A percentile compares a stretch with the other conserved stretches of the same genome.
These are phyloP conservation scores for Drosophila paranaensis DNA, from an alignment of 2,888 invertebrate genomes.

Conservation along the genomic window DNA sequence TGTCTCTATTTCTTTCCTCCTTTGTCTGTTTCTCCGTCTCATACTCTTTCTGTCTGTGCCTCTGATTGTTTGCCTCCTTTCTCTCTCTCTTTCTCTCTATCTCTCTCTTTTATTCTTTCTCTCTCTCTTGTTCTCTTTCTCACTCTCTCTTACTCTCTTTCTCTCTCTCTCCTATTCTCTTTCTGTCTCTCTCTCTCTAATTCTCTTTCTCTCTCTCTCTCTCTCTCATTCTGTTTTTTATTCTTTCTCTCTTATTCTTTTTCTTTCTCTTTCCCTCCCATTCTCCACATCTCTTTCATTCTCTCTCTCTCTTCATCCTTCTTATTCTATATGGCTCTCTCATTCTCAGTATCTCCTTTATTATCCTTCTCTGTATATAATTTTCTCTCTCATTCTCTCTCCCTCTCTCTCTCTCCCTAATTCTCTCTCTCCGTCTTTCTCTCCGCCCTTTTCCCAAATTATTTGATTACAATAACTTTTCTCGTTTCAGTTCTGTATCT, in stretches of 20 bases:
- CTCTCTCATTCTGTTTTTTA: background rate
- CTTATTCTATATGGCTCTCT: background rate
- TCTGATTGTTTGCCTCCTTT: too few relatives aligned
- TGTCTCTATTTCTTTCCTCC: background rate
- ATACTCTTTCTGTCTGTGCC: background rate
- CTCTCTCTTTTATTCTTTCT: background rate
- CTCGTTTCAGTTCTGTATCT: background rate
- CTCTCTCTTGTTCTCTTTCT: background rate
- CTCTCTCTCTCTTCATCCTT: background rate
- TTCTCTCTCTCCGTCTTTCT: too few relatives aligned
- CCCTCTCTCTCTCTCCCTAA: background rate
- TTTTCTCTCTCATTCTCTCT: too few relatives aligned
- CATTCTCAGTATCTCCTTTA: too few relatives aligned
- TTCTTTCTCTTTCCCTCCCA: background rate
- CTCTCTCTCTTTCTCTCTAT: background rate
- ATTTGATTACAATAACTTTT: background rate
- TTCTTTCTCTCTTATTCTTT: accelerated
- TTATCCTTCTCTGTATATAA: too few relatives aligned
- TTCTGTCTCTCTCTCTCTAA: background rate
- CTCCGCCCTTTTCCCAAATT: background rate
- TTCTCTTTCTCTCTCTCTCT: background rate
- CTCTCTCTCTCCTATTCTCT: background rate
- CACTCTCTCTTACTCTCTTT: accelerated
- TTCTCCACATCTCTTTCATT: background rate
- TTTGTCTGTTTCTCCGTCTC: background rate